Conservation (phyloP, 2,113 vertebrate genomes). For the Todiramphus chloris region DNA sequence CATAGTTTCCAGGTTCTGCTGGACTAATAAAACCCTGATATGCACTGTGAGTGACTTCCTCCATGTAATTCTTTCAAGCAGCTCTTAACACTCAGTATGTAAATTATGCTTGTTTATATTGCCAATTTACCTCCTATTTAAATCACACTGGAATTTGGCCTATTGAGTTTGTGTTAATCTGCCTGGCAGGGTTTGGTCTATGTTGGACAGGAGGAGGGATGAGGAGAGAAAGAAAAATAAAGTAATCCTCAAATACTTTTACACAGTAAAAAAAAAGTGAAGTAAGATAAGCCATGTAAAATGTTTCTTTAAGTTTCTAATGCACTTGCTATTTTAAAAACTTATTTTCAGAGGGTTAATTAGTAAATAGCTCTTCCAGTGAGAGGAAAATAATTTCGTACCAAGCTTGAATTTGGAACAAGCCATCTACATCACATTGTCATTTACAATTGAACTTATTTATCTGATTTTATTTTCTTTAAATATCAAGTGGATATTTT, state of each 20-base stretch:
- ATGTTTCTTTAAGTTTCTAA: neutral
- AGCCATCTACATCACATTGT: neutral
- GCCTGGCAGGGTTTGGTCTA: constrained; percentile 27
- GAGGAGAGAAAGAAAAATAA: neutral
- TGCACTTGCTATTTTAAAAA: neutral
- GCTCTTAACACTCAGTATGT: neutral
- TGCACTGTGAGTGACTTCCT: neutral
- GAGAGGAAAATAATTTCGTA: constrained; percentile 21
- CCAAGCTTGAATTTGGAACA: neutral
- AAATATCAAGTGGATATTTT: neutral
- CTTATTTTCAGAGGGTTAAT: constrained; percentile 44
- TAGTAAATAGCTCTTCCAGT: neutral
- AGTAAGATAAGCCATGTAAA: neutral
- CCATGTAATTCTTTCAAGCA: neutral
- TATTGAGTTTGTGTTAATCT: constrained; percentile 42
- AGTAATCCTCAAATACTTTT: constrained; percentile 5
- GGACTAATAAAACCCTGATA: constrained; percentile 11
- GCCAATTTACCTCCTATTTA: constrained; percentile 52
- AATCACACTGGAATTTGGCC: constrained; percentile 45
- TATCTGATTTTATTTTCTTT: constrained; percentile 6
- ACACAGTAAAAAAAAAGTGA: neutral
- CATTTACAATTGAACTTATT: neutral
- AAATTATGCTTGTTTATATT: constrained; percentile 22
- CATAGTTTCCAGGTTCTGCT: constrained; percentile 10
- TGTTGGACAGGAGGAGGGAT: neutral